Conservation (phyloP, 2,888 invertebrate genomes). For the Bombylius major region DNA sequence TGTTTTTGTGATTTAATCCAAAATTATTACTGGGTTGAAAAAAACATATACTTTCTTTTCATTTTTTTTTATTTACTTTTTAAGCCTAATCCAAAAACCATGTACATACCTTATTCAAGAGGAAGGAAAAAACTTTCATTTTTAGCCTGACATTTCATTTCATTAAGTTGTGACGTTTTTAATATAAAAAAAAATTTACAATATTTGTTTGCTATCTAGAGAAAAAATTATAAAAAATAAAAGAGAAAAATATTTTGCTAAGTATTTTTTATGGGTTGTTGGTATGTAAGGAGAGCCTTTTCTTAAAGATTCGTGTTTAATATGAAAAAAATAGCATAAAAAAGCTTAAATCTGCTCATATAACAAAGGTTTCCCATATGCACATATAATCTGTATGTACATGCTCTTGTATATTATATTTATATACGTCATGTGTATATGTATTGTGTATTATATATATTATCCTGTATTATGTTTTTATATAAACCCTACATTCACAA, state of each 20-base stretch:
- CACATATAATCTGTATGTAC: too few species aligned
- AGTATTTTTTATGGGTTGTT: conserved; percentile 6
- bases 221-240: not conserved
- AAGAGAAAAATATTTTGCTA: conserved; percentile 4
- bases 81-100: not conserved
- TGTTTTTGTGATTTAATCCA: not conserved
- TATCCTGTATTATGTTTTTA: too few species aligned
- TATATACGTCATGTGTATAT: too few species aligned
- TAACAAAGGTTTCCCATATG: not conserved
- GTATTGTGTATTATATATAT: too few species aligned
- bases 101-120: not conserved
- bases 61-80: not conserved
- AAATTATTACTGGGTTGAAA: not conserved
- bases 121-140: conserved; percentile 4
- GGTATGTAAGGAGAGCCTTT: not conserved
- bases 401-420: not conserved
- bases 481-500: too few species aligned
- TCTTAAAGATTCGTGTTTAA: too few species aligned
- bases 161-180: conserved; percentile 6
- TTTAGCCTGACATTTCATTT: conserved; percentile 10
- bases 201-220: too few species aligned
- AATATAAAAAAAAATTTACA: not conserved
- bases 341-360: not conserved
- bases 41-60: not conserved
- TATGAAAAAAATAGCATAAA: not conserved